Evolutionary conservation across 2,797 vertebrate species (phyloP), one percentile per base, ranked within the genome.

Genomic region (Oreochromis grahami): DNA sequence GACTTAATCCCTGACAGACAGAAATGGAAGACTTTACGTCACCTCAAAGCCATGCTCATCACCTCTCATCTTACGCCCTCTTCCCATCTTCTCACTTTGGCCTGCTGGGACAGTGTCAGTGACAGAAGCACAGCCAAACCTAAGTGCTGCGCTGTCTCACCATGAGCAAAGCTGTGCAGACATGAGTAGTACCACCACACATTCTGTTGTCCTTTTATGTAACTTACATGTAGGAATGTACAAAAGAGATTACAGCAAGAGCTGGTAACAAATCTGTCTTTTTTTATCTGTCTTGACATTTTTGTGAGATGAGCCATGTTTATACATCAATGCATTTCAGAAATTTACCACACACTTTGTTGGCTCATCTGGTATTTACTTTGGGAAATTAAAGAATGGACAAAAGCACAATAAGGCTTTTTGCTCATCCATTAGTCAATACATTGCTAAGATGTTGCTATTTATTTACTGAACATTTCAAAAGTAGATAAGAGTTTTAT

Each of bases 1-100:
- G 84, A 80, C 76, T 84, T 80, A n/a, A 21, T 41, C 45, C 32
- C 41, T 78, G 77, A 81, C 58, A 79, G 77, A 81, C 78, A 77
- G 82, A 87, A 77, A 81, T 83, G 85, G 88, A 91, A 87, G 82
- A 89, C 77, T 89, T 76, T 82, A 78, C 77, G 65, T 93, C 87
- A 88, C 87, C 88, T 91, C 82, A 86, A 87, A 93, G 85, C 45
- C 82, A 65, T 8, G 76, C 72, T 89, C 52, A n/a, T 65, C 78
- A 78, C 78, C 78, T 89, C 80, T 92, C 84, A 84, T 89, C 84
- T 87, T 78, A 70, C 60, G 2, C 76, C 50, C 8, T 14, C 34
- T 56, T 21, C 72, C 15, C 13, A 10, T 79, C 80, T 53, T 83
- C 78, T 83, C 60, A 80, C 78, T 70, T 78, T 36, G 32, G 58